Evolutionary conservation across 2,888 invertebrate species (phyloP).

Genomic region (Nezara viridula): DNA sequence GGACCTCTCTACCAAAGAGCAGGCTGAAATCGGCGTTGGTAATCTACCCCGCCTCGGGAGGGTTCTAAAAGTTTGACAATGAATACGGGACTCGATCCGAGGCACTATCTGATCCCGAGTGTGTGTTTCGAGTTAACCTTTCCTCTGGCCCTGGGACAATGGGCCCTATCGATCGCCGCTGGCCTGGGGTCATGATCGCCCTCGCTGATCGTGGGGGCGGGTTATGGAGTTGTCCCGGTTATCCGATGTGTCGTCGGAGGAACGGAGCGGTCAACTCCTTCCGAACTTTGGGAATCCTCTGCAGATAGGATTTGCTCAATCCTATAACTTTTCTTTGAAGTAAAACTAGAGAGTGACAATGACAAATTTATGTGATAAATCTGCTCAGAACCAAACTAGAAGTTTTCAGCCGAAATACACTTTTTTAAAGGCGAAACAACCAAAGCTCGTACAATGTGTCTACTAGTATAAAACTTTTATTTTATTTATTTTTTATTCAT

Average conservation of each 20-base stretch:
- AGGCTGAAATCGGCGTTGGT: not conserved
- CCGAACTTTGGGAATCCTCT: not conserved
- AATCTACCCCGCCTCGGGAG: constrained; percentile 38
- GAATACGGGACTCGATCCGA: not conserved
- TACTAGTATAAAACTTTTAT: too few relatives aligned
- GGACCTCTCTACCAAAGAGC: not conserved
- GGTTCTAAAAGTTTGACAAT: constrained; percentile 53
- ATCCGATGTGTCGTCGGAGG: not conserved
- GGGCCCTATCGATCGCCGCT: constrained; percentile 32
- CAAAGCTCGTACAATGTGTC: too few relatives aligned
- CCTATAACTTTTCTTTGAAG: not conserved
- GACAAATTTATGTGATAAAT: not conserved
- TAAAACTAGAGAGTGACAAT: not conserved
- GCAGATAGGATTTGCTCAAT: not conserved
- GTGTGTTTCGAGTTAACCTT: constrained; percentile 49
- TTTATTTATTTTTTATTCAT: too few relatives aligned
- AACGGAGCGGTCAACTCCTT: not conserved
- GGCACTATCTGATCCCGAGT: constrained; percentile 44
- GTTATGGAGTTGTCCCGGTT: not conserved
- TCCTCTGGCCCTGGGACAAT: constrained; percentile 26
- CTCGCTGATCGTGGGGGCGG: constrained; percentile 38
- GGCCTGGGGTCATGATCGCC: constrained; percentile 49
- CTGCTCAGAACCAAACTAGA: not conserved
- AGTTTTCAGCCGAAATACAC: too few relatives aligned
- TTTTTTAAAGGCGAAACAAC: too few relatives aligned